A percentile compares a stretch with the other conserved stretches of the same genome.
These are phyloP conservation scores for Pterocles orientalis DNA, from an alignment of 2,113 vertebrate genomes.

Conservation along the genomic window DNA sequence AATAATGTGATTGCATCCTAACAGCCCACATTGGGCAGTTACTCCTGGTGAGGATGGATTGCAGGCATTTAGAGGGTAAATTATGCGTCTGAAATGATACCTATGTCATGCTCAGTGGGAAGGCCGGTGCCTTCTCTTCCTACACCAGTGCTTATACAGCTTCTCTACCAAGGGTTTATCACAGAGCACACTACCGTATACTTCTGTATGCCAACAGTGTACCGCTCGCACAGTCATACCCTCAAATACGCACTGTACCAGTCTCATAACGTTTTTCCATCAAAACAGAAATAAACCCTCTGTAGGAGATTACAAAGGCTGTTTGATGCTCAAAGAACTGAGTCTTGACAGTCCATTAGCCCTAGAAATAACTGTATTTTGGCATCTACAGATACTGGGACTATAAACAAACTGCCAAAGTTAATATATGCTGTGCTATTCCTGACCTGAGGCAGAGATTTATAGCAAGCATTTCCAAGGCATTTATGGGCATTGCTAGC, in stretches of 20 bases:
- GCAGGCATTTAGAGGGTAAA: background rate
- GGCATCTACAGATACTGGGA: background rate
- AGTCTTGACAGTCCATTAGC: background rate
- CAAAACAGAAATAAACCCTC: background rate
- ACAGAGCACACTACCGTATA: background rate
- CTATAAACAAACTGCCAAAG: background rate
- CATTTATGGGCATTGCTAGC: background rate
- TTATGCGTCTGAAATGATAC: background rate
- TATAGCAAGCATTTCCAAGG: background rate
- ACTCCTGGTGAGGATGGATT: slow-evolving; percentile 12
- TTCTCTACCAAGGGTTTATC: background rate
- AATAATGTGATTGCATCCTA: background rate
- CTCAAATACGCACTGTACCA: background rate
- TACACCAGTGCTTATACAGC: background rate
- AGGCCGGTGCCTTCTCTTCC: background rate
- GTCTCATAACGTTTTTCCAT: background rate
- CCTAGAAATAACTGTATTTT: background rate
- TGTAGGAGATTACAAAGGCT: background rate
- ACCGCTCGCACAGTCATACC: background rate
- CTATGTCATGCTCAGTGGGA: background rate
- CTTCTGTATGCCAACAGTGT: background rate
- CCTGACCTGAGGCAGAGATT: background rate
- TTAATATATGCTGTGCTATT: background rate
- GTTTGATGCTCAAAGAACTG: background rate
- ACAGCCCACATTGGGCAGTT: slow-evolving; percentile 4